phyloP scores from a whole-genome alignment of 1,140 invertebrate species.

The Chionoecetes opilio region DNA sequence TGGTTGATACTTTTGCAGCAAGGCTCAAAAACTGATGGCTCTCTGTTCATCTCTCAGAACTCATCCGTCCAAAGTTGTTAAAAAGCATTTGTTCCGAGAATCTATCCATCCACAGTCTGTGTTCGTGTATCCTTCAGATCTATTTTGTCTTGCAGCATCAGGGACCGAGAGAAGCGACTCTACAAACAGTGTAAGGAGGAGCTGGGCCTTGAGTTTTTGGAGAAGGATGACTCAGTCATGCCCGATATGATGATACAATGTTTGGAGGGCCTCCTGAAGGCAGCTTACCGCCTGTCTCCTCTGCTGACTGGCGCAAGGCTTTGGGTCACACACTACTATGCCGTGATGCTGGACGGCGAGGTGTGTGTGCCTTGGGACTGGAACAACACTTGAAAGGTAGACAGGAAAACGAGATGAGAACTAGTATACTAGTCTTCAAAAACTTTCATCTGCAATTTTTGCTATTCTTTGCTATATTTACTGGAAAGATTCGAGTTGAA shows the following conservation, averaged over 20 bases:
- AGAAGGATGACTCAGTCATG: conserved; percentile 95
- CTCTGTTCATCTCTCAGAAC: too few species aligned
- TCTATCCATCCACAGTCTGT: background rate
- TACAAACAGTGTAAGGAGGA: conserved; percentile 87
- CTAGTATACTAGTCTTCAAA: too few species aligned
- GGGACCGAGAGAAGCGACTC: conserved; percentile 90
- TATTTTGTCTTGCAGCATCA: conserved; percentile 87
- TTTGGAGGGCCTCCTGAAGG: conserved; percentile 88
- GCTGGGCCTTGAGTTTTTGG: conserved; percentile 88
- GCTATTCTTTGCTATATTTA: background rate
- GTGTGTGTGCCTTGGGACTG: conserved; percentile 72
- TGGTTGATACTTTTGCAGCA: too few species aligned
- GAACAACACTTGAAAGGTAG: conserved; percentile 22
- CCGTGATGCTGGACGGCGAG: conserved; percentile 85
- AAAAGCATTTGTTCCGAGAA: background rate
- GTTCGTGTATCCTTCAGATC: background rate
- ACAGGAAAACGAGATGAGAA: background rate
- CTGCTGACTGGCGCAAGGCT: conserved; percentile 87
- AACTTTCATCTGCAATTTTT: background rate
- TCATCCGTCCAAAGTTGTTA: too few species aligned
- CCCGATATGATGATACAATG: conserved; percentile 94
- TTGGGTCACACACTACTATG: conserved; percentile 95
- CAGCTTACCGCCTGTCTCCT: conserved; percentile 84
- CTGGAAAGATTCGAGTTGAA: background rate
- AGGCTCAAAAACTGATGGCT: too few species aligned